phyloP scores from a whole-genome alignment of 2,888 invertebrate genomes.

The Belgica antarctica region DNA sequence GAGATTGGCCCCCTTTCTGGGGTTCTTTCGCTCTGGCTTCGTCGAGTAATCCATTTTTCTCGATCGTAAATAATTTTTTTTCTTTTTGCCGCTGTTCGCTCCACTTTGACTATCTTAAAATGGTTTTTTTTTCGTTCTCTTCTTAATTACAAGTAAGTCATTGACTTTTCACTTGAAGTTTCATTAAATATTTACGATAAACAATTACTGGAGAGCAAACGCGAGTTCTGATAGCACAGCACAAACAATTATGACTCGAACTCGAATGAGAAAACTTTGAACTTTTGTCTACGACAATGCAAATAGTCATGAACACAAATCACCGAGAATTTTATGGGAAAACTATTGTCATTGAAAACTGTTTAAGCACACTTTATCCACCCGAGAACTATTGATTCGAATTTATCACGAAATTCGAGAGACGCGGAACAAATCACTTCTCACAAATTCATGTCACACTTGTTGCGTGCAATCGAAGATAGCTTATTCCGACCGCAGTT shows the following conservation, averaged over 20 bases:
- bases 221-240: neutral
- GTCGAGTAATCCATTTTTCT: conserved; percentile 52
- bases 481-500: neutral
- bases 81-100: neutral
- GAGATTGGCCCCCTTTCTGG: conserved; percentile 51
- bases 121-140: neutral
- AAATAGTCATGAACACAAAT: neutral
- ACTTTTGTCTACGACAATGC: neutral
- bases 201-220: neutral
- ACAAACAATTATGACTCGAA: conserved; percentile 1
- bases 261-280: conserved; percentile 1
- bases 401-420: neutral
- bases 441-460: conserved; percentile 4
- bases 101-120: neutral
- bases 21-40: conserved; percentile 53
- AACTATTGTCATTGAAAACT: neutral
- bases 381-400: neutral
- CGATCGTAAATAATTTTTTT: neutral
- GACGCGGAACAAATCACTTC: neutral
- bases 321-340: neutral
- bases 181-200: conserved; percentile 2
- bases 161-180: conserved; percentile 3
- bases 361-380: no score
- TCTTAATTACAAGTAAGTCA: conserved; percentile 4
- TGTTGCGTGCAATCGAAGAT: conserved; percentile 4